These are phyloP conservation scores for Deroptyus accipitrinus DNA, from an alignment of 2,113 vertebrate genomes.

Conservation along the genomic window DNA sequence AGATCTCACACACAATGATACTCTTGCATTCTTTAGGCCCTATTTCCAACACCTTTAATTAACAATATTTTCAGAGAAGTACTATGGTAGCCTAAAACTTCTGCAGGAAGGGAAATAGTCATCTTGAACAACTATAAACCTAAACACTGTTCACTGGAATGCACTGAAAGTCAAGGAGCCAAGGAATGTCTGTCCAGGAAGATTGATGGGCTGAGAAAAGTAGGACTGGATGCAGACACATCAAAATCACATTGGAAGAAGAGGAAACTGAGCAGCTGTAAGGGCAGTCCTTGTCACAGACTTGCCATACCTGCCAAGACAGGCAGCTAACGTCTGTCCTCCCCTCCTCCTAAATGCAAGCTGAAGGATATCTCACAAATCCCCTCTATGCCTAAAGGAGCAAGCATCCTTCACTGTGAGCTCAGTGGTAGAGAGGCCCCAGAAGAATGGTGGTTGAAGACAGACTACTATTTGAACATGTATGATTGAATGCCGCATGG, in stretches of 20 bases:
- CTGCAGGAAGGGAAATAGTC: not conserved
- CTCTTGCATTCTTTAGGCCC: not conserved
- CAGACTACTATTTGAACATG: not conserved
- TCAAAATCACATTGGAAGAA: not conserved
- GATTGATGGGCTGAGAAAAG: not conserved
- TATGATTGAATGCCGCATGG: not conserved
- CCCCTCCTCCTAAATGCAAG: not conserved
- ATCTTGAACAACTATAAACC: not conserved
- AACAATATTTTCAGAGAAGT: not conserved
- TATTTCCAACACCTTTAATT: not conserved
- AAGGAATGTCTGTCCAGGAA: not conserved
- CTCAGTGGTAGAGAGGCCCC: not conserved
- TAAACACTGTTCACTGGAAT: not conserved
- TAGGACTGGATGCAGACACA: not conserved
- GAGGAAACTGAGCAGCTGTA: not conserved
- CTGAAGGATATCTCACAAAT: not conserved
- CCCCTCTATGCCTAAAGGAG: not conserved
- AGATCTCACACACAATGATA: not conserved
- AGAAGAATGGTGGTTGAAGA: not conserved
- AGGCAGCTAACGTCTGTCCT: rapidly evolving
- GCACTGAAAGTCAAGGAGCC: not conserved
- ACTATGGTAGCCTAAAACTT: not conserved
- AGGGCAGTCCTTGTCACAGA: not conserved
- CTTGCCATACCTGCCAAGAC: not conserved
- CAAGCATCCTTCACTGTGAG: not conserved